phyloP scores from a whole-genome alignment of 2,113 vertebrate genomes.

The Craseonycteris thonglongyai region DNA sequence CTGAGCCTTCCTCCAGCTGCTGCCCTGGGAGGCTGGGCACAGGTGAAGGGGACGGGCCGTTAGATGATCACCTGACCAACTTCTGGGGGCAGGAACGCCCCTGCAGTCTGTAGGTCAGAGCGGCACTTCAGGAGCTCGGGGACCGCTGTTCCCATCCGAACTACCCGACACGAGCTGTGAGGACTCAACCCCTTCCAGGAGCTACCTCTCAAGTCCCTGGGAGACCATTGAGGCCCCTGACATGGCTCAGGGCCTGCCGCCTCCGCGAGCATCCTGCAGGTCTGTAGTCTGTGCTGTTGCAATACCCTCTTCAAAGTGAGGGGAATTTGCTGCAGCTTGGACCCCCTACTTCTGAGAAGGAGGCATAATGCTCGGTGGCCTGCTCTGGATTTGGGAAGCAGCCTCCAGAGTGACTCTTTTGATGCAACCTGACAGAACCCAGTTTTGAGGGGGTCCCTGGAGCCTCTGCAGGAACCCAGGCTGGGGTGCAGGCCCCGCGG shows the following conservation, averaged over 20 bases:
- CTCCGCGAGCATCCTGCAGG: background rate
- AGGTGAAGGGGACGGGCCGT: rapidly evolving
- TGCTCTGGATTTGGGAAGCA: background rate
- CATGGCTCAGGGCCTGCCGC: background rate
- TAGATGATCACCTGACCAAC: too few relatives aligned
- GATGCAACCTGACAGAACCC: background rate
- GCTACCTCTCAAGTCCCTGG: background rate
- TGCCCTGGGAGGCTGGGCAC: background rate
- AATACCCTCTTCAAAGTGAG: background rate
- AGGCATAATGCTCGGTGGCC: background rate
- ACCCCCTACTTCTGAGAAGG: background rate
- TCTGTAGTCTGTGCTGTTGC: background rate
- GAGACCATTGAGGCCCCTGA: background rate
- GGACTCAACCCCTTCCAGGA: background rate
- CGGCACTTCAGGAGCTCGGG: background rate
- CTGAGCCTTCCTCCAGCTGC: rapidly evolving
- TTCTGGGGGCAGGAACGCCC: too few relatives aligned
- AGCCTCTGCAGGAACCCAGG: background rate
- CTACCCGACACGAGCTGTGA: background rate
- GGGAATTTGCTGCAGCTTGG: background rate
- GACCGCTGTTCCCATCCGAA: background rate
- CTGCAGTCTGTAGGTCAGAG: background rate
- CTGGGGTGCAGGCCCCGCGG: too few relatives aligned
- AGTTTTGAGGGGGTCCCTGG: background rate
- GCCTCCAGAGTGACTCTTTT: background rate